These are phyloP conservation scores for Lasioglossum oenotherae DNA, from an alignment of 2,888 invertebrate species.

Conservation along the genomic window DNA sequence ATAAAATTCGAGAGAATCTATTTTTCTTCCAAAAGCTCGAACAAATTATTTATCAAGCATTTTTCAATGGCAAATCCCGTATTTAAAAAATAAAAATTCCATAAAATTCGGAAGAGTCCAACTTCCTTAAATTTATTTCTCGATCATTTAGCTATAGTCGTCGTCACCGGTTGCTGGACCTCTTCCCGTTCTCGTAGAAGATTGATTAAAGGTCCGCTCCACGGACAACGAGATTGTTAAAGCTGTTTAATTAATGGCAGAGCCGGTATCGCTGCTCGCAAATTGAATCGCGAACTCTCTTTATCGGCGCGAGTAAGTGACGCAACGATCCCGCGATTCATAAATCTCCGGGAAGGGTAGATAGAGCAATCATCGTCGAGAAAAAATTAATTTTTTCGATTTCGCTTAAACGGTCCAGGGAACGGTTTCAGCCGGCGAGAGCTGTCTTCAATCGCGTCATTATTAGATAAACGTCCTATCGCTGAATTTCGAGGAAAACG, in stretches of 20 bases:
- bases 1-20: too few species aligned
- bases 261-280: slow-evolving; percentile 11
- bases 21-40: too few species aligned
- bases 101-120: not conserved
- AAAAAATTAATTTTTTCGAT: slow-evolving; percentile 42
- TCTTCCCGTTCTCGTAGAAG: not conserved
- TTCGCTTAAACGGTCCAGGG: slow-evolving; percentile 41
- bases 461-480: slow-evolving; percentile 58
- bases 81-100: not conserved
- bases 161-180: not conserved
- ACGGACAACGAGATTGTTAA: slow-evolving; percentile 6
- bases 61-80: too few species aligned
- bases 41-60: too few species aligned
- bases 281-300: slow-evolving; percentile 34
- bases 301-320: slow-evolving; percentile 37
- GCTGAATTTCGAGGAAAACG: slow-evolving; percentile 52
- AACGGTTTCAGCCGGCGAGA: slow-evolving; percentile 38
- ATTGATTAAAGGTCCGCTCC: not conserved
- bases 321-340: slow-evolving; percentile 50
- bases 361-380: slow-evolving; percentile 35
- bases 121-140: not conserved
- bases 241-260: not conserved
- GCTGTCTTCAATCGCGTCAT: slow-evolving; percentile 55
- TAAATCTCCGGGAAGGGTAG: slow-evolving; percentile 49
- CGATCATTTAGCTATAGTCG: not conserved